These are phyloP conservation scores for Tragelaphus buxtoni DNA, from an alignment of 2,113 vertebrate species.

Conservation along the genomic window DNA sequence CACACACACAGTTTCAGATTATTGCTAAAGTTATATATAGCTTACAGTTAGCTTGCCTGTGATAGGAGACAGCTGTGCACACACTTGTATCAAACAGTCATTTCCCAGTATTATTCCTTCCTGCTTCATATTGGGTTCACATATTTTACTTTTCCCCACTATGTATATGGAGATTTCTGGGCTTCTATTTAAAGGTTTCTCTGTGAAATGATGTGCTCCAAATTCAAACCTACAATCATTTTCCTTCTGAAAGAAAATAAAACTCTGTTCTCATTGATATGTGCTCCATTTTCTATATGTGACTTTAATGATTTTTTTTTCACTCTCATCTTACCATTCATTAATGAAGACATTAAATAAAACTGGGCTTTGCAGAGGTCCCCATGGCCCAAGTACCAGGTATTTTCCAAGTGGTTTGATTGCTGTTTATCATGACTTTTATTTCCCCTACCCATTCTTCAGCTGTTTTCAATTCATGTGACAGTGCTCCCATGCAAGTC, in stretches of 20 bases:
- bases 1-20: neutral
- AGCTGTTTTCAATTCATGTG: slow-evolving; percentile 67
- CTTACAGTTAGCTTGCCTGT: neutral
- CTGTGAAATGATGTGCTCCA: neutral
- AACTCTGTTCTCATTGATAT: neutral
- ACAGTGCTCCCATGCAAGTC: slow-evolving; percentile 54
- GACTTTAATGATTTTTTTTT: neutral
- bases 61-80: neutral
- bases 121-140: neutral
- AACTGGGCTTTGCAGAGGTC: neutral
- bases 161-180: neutral
- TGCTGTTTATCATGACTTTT: slow-evolving; percentile 52
- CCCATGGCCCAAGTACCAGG: neutral
- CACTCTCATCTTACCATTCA: neutral
- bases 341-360: slow-evolving; percentile 52
- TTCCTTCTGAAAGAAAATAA: neutral
- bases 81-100: neutral
- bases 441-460: slow-evolving; percentile 17
- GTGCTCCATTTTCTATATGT: neutral
- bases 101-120: neutral
- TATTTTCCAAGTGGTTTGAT: slow-evolving; percentile 48
- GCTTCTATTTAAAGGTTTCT: neutral
- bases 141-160: neutral
- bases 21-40: neutral
- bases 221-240: neutral